Evolutionary conservation across 2,888 invertebrate genomes (phyloP).

Genomic region (Tiliacea citrago): DNA sequence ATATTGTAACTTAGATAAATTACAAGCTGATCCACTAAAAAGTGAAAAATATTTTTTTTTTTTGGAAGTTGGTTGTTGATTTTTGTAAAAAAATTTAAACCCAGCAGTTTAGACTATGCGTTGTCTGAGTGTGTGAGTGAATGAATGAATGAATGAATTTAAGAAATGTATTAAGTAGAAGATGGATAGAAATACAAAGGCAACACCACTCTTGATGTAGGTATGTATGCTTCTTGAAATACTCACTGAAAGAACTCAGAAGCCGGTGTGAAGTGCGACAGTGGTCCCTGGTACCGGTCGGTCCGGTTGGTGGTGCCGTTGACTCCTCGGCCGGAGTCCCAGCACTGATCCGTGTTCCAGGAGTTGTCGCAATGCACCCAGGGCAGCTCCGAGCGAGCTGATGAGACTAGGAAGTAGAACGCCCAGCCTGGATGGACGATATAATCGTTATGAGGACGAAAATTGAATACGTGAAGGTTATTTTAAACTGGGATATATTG

Average conservation of each 20-base stretch:
- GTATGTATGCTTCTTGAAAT: background rate
- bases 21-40: too few species aligned
- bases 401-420: conserved; percentile 94
- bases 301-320: conserved; percentile 81
- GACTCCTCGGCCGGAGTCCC: conserved; percentile 85
- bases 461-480: background rate
- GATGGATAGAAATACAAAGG: too few species aligned
- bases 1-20: too few species aligned
- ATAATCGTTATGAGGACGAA: background rate
- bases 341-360: conserved; percentile 95
- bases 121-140: background rate
- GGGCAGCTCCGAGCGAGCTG: conserved; percentile 93
- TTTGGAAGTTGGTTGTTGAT: too few species aligned
- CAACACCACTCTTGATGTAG: background rate
- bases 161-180: background rate
- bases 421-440: conserved; percentile 91
- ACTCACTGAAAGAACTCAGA: conserved; percentile 94
- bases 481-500: background rate
- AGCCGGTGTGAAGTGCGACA: conserved; percentile 93
- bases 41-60: too few species aligned
- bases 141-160: background rate
- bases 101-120: background rate
- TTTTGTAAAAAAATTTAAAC: too few species aligned
- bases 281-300: conserved; percentile 86
- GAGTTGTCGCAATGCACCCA: conserved; percentile 95